These are phyloP conservation scores for Drymodes brunneopygia DNA, from an alignment of 2,113 vertebrate genomes.

Conservation along the genomic window DNA sequence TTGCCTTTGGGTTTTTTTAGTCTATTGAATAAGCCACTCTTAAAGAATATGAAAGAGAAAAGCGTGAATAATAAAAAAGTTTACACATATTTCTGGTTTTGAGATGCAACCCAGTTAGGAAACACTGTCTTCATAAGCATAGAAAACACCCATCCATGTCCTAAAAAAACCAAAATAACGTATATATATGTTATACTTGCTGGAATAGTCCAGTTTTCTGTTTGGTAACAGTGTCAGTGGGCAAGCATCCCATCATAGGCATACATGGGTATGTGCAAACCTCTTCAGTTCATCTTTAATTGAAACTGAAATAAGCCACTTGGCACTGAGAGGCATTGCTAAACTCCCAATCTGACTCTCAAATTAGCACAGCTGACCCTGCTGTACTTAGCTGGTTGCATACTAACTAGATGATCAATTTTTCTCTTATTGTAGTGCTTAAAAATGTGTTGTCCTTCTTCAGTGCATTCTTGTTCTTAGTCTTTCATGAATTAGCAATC, in stretches of 20 bases:
- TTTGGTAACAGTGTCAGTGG: background rate
- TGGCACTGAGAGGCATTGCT: slow-evolving; percentile 36
- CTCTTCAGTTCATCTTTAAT: slow-evolving; percentile 57
- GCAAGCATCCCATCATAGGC: background rate
- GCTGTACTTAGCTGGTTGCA: slow-evolving; percentile 12
- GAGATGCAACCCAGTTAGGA: background rate
- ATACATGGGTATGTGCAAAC: background rate
- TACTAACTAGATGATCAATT: slow-evolving; percentile 53
- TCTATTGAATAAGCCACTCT: background rate
- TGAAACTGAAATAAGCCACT: slow-evolving; percentile 64
- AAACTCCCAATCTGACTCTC: slow-evolving; percentile 33
- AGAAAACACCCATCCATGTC: background rate
- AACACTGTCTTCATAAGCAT: background rate
- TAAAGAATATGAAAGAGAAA: background rate
- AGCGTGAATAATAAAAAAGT: background rate
- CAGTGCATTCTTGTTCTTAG: slow-evolving; percentile 13
- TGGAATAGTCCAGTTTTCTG: background rate
- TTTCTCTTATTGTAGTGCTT: slow-evolving; percentile 21
- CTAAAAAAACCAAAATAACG: background rate
- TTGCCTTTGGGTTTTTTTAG: background rate
- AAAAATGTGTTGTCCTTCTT: slow-evolving; percentile 6
- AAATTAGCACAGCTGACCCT: slow-evolving; percentile 27
- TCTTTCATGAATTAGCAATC: slow-evolving; percentile 52
- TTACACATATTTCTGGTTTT: background rate
- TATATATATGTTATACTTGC: background rate